A percentile compares a stretch with the other conserved stretches of the same genome.
Conservation (phyloP, 2,888 invertebrate genomes). For the Megamerina dolium region DNA sequence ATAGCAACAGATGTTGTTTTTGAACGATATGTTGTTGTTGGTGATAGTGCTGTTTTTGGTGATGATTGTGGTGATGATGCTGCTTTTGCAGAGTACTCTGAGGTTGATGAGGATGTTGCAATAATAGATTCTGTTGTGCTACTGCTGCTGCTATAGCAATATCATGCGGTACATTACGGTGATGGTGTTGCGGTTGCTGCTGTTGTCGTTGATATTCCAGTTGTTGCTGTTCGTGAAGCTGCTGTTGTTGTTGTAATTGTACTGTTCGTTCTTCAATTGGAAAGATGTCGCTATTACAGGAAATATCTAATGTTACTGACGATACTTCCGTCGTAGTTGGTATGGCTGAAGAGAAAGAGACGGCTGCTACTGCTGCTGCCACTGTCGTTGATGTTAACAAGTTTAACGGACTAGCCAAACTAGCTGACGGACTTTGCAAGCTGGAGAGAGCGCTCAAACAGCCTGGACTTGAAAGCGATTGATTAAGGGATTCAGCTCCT, state of each 20-base stretch:
- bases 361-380: slow-evolving; percentile 32
- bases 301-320: no score
- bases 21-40: slow-evolving; percentile 12
- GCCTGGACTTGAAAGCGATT: slow-evolving; percentile 56
- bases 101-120: no score
- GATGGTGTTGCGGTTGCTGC: slow-evolving; percentile 21
- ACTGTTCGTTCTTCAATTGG: slow-evolving; percentile 12
- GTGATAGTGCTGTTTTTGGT: slow-evolving; percentile 6
- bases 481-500: slow-evolving; percentile 60
- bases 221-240: slow-evolving; percentile 20
- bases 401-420: slow-evolving; percentile 73
- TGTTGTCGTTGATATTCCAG: slow-evolving; percentile 22
- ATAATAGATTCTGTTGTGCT: no score
- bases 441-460: slow-evolving; percentile 60
- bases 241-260: slow-evolving; percentile 16
- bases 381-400: slow-evolving; percentile 60
- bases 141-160: slow-evolving; percentile 14
- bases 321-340: no score
- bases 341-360: no score
- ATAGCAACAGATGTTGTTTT: slow-evolving; percentile 4
- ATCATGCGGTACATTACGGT: slow-evolving; percentile 17
- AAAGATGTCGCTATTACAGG: no score
- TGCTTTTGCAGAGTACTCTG: no score
- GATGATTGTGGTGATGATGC: slow-evolving; percentile 14
- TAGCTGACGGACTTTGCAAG: slow-evolving; percentile 64